A percentile compares a stretch with the other conserved stretches of the same genome.
Conservation (phyloP, 2,113 vertebrate species). For the Campylorhamphus procurvoides region DNA sequence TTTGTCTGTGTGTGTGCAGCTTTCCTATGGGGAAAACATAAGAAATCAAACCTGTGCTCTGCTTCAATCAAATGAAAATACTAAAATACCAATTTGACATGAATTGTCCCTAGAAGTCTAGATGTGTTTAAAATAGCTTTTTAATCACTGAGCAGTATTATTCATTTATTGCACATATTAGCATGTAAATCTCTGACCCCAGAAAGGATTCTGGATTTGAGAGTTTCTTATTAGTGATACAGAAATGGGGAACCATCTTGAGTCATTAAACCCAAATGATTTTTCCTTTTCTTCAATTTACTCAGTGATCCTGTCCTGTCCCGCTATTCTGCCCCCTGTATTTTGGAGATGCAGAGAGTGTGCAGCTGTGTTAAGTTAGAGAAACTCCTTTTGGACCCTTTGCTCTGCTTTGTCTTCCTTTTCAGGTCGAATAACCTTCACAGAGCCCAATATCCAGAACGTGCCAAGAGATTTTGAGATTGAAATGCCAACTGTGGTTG, state of each 20-base stretch:
- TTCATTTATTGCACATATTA: background rate
- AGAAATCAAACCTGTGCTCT: background rate
- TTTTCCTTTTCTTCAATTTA: background rate
- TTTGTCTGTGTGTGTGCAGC: background rate
- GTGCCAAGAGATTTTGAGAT: conserved; percentile 98
- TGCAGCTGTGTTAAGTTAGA: background rate
- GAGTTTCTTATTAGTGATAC: background rate
- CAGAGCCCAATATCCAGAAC: conserved; percentile 95
- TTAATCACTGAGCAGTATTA: background rate
- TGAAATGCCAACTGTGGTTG: conserved; percentile 83
- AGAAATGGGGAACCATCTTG: background rate
- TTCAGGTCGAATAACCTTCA: conserved; percentile 91
- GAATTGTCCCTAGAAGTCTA: background rate
- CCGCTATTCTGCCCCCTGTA: accelerated
- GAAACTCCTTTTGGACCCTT: background rate
- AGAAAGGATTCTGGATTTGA: background rate
- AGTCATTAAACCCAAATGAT: background rate
- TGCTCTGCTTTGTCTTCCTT: conserved; percentile 4
- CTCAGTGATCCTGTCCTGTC: background rate
- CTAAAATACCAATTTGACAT: background rate
- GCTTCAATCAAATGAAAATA: background rate
- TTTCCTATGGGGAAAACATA: background rate
- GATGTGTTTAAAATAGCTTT: background rate
- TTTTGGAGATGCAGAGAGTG: background rate
- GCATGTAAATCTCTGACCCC: background rate